Base-by-base conservation (phyloP, 2,888 invertebrate genomes). In the Pyrochroa serraticornis region DNA sequence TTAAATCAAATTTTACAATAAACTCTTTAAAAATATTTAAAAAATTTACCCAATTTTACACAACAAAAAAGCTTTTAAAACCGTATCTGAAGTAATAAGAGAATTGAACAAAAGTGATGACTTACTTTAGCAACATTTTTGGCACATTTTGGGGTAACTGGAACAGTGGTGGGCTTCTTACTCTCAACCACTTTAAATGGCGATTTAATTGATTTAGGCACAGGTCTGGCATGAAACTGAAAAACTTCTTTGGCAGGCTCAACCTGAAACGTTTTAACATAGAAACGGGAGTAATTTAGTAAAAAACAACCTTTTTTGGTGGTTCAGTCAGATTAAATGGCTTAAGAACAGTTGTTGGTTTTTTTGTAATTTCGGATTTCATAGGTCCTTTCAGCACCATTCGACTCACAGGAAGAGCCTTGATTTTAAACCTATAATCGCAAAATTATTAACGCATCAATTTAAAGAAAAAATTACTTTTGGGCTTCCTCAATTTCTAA, bases 381-480 rank as follows among this genome's bases (percentile, higher is more conserved):
- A 81, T 71, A 0, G 82, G 79, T 1, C 83, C 84, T 60, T 82
- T 79, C 33, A 88, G 76, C 2, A 88, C 83, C 58, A 82, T 84
- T 64, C 82, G 82, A 47, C 85, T 87, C 43, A 90, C 77, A 1
- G 89, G 88, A 52, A 85, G 81, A 0, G 90, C 87, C 75, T 87
- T 89, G 30, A 90, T 84, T 75, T 86, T 84, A 71, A 83, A 74
- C 62, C 83, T 83, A 68, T 30, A 74, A 72, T 56, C 61, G 36
- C 45, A 55, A 41, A 52, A 48, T 42, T 47, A 22, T 52, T 37
- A 7, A n/a, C 32, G 47, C 38, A 33, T 6, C 7, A 35, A 42
- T 38, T 9, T 9, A 41, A 41, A 8, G 7, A 34, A 47, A 13
- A 48, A 55, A 75, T 68, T 74, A 84, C 79, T 85, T 87, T 70